Evolutionary conservation across 2,888 invertebrate genomes (phyloP).

Genomic region (Dinocampus coccinellae): DNA sequence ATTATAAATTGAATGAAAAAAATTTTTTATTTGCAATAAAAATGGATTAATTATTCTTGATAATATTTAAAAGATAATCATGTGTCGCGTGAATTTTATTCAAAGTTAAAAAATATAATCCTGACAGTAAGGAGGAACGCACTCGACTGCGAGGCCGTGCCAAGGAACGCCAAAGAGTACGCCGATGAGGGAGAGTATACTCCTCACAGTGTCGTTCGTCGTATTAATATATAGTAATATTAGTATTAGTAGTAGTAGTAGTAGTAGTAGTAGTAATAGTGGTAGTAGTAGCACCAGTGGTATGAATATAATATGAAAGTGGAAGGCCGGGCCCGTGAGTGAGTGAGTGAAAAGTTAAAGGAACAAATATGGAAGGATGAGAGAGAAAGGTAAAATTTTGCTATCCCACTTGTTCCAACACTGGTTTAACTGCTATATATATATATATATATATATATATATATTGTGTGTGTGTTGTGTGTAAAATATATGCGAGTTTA

Average conservation of each 20-base stretch:
- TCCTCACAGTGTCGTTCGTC: slow-evolving; percentile 27
- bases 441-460: slow-evolving; percentile 26
- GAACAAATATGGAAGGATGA: slow-evolving; percentile 31
- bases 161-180: slow-evolving; percentile 16
- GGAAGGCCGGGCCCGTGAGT: slow-evolving; percentile 43
- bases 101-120: slow-evolving; percentile 27
- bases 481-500: neutral
- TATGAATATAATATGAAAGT: slow-evolving; percentile 25
- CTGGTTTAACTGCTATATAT: neutral
- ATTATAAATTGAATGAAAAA: too few species aligned
- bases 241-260: neutral
- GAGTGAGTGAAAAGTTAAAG: slow-evolving; percentile 37
- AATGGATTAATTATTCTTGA: too few species aligned
- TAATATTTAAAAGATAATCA: too few species aligned
- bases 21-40: too few species aligned
- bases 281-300: slow-evolving; percentile 15
- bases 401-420: neutral
- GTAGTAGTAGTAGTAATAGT: neutral
- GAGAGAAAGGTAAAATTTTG: slow-evolving; percentile 34
- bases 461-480: slow-evolving; percentile 26
- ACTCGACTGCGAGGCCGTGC: slow-evolving; percentile 42
- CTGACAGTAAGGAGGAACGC: slow-evolving; percentile 49
- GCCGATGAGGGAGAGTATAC: slow-evolving; percentile 30
- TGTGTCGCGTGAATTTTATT: neutral
- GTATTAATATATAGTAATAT: slow-evolving; percentile 22